Evolutionary conservation across 2,797 vertebrate species (phyloP).

Genomic region (Coranthus polyacanthus): DNA sequence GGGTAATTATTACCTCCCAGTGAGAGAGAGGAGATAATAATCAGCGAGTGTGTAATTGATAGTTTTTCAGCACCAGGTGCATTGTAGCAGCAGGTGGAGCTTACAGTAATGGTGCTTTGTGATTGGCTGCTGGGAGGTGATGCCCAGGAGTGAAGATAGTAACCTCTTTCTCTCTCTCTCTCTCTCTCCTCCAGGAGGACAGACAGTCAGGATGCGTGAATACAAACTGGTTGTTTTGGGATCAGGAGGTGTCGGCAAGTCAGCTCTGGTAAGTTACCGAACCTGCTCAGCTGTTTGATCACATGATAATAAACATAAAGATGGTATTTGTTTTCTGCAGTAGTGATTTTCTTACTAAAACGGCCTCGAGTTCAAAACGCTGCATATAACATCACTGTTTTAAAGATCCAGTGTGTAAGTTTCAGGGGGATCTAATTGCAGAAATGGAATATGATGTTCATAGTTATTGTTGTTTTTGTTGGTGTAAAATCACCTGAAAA

Average conservation of each 20-base stretch:
- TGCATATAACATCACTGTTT: too few relatives aligned
- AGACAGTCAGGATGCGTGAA: conserved; percentile 92
- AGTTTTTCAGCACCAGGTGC: conserved; percentile 48
- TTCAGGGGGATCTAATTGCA: too few relatives aligned
- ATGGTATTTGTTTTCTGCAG: too few relatives aligned
- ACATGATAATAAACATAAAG: too few relatives aligned
- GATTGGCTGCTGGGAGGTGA: conserved; percentile 37
- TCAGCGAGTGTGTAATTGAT: conserved; percentile 45
- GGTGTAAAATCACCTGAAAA: too few relatives aligned
- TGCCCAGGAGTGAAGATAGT: conserved; percentile 2
- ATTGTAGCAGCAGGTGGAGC: conserved; percentile 14
- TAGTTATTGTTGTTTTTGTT: too few relatives aligned
- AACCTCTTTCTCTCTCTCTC: conserved; percentile 11
- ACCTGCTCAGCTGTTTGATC: background rate
- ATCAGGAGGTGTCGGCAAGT: conserved; percentile 95
- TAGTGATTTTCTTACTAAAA: too few relatives aligned
- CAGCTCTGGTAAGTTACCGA: conserved; percentile 90
- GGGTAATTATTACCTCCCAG: conserved; percentile 59
- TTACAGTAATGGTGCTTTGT: conserved; percentile 28
- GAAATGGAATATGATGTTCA: too few relatives aligned
- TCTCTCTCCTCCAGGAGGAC: conserved; percentile 54
- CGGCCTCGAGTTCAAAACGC: too few relatives aligned
- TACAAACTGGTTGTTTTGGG: conserved; percentile 96
- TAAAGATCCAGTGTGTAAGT: too few relatives aligned
- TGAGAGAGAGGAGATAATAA: conserved; percentile 29